Evolutionary conservation across 2,888 invertebrate genomes (phyloP).

Genomic region (Teleogryllus oceanicus): DNA sequence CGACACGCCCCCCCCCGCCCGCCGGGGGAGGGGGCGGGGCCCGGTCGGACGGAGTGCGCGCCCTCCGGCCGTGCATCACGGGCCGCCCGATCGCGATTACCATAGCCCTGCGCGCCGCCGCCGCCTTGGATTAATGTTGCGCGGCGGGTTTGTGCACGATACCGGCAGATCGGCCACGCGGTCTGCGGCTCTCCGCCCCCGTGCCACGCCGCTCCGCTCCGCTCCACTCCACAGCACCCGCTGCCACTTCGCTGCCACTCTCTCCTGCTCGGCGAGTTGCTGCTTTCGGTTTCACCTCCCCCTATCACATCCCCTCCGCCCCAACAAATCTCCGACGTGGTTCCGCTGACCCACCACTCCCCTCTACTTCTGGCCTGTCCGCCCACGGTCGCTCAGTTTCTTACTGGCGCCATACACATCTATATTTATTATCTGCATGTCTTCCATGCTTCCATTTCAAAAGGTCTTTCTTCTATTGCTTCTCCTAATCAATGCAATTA

Average conservation of each 20-base stretch:
- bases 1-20: too few relatives aligned
- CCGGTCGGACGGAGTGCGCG: too few relatives aligned
- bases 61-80: too few relatives aligned
- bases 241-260: background rate
- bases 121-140: slow-evolving; percentile 6
- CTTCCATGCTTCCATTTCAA: too few relatives aligned
- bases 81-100: background rate
- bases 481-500: too few relatives aligned
- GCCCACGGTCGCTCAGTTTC: too few relatives aligned
- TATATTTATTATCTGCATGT: too few relatives aligned
- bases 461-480: too few relatives aligned
- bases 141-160: slow-evolving; percentile 1
- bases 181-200: background rate
- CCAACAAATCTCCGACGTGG: background rate
- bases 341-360: too few relatives aligned
- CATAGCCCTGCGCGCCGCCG: background rate
- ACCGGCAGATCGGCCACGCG: background rate
- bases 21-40: too few relatives aligned
- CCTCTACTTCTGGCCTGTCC: too few relatives aligned
- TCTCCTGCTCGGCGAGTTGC: background rate
- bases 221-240: background rate
- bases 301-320: background rate
- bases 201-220: background rate
- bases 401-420: too few relatives aligned
- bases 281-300: background rate